phyloP scores from a whole-genome alignment of 2,797 vertebrate genomes.

The Ficedula albicollis region DNA sequence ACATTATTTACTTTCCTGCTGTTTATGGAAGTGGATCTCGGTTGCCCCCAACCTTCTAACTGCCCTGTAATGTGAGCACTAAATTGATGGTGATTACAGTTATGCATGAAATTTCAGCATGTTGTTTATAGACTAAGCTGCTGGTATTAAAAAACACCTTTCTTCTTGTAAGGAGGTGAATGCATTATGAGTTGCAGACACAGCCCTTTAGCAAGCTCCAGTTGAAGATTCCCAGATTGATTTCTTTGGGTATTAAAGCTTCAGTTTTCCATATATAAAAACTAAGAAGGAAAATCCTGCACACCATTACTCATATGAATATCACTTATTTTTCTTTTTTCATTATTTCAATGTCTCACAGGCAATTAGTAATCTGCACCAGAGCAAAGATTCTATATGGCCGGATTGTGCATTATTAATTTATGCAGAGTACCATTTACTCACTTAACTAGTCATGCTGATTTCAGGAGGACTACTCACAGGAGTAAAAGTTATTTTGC shows the following conservation, averaged over 20 bases:
- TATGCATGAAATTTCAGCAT: background rate
- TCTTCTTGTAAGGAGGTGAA: background rate
- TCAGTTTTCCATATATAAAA: background rate
- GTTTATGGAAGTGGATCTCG: background rate
- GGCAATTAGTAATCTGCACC: background rate
- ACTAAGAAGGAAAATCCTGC: background rate
- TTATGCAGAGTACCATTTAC: constrained; percentile 19
- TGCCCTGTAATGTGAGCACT: background rate
- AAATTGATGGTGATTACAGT: constrained; percentile 8
- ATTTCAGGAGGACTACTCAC: constrained; percentile 4
- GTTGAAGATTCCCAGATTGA: background rate
- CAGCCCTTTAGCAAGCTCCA: background rate
- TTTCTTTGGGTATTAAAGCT: background rate
- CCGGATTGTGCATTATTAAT: constrained; percentile 20
- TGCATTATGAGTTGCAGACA: background rate
- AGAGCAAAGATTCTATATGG: background rate
- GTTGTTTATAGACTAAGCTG: background rate
- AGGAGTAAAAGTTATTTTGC: constrained; percentile 2
- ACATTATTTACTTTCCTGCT: background rate
- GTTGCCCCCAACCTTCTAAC: background rate
- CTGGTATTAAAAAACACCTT: background rate
- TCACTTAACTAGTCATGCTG: background rate
- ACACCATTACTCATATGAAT: background rate
- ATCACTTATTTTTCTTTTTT: background rate
- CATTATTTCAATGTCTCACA: background rate